Conservation (phyloP, 2,113 vertebrate genomes). For the Neoarius graeffei region DNA sequence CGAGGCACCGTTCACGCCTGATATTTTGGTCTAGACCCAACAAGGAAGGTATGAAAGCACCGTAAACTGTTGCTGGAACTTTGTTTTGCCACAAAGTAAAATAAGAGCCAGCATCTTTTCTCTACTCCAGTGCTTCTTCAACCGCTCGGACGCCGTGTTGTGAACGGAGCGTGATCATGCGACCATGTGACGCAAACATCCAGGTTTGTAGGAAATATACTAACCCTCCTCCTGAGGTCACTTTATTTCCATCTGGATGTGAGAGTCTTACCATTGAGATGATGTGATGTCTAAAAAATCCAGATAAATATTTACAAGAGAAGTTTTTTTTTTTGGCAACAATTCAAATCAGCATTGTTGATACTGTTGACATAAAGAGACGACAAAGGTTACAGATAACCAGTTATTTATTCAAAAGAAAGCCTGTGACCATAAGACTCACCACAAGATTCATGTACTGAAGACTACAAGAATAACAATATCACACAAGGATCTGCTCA, state of each 20-base stretch:
- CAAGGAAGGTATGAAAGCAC: too few species aligned
- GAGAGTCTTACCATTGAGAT: background rate
- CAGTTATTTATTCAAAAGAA: background rate
- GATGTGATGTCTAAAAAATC: background rate
- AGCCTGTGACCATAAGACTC: background rate
- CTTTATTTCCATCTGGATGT: background rate
- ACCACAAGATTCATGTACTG: background rate
- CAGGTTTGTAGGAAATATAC: background rate
- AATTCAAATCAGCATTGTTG: background rate
- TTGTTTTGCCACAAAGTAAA: background rate
- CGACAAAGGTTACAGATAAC: background rate
- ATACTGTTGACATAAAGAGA: background rate
- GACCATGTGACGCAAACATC: background rate
- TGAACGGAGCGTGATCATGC: background rate
- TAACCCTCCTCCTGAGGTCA: background rate
- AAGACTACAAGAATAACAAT: background rate
- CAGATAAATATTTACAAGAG: background rate
- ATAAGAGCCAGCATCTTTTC: background rate
- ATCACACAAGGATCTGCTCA: background rate
- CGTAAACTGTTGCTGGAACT: background rate
- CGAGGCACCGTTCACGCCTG: too few species aligned
- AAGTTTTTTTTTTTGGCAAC: background rate
- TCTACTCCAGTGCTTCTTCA: background rate
- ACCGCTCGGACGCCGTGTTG: background rate
- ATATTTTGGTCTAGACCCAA: too few species aligned